These are phyloP conservation scores for Xylocopa sonorina DNA, from an alignment of 1,140 invertebrate genomes.

Conservation along the genomic window DNA sequence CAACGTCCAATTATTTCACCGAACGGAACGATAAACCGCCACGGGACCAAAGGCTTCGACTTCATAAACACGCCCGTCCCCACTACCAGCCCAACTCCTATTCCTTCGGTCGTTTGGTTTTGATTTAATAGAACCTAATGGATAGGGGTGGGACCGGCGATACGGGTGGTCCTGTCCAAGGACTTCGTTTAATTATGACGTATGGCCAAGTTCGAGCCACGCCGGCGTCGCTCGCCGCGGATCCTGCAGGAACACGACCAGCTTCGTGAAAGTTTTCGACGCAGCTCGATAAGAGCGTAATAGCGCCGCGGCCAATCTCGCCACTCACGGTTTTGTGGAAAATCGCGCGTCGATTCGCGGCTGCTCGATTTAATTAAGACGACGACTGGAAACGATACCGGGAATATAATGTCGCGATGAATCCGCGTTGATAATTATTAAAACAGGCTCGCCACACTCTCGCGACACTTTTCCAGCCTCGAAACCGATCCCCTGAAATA, in stretches of 20 bases:
- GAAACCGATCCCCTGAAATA: not conserved
- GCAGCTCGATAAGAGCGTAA: conserved; percentile 1
- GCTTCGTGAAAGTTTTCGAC: not conserved
- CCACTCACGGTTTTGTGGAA: conserved; percentile 22
- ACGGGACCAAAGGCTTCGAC: conserved; percentile 53
- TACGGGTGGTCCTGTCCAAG: conserved; percentile 73
- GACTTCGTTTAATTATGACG: conserved; percentile 76
- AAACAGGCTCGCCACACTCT: not conserved
- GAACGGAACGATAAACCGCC: conserved; percentile 26
- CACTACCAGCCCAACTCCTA: not conserved
- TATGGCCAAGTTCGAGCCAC: conserved; percentile 59
- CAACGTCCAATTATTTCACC: conserved; percentile 22
- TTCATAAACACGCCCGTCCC: conserved; percentile 60
- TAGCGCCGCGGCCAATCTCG: conserved; percentile 12
- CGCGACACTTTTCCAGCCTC: not conserved
- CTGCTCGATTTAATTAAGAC: conserved; percentile 35
- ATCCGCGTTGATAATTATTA: conserved; percentile 31
- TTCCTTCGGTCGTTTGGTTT: conserved; percentile 48
- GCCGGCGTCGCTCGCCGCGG: conserved; percentile 39
- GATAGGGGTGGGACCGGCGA: conserved; percentile 69
- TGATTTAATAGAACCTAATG: conserved; percentile 73
- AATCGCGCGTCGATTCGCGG: conserved; percentile 14
- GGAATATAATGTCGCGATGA: conserved; percentile 32
- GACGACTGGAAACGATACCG: conserved; percentile 21
- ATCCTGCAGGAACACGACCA: conserved; percentile 23